phyloP scores from a whole-genome alignment of 2,888 invertebrate genomes.

The Leucozona laternaria region DNA sequence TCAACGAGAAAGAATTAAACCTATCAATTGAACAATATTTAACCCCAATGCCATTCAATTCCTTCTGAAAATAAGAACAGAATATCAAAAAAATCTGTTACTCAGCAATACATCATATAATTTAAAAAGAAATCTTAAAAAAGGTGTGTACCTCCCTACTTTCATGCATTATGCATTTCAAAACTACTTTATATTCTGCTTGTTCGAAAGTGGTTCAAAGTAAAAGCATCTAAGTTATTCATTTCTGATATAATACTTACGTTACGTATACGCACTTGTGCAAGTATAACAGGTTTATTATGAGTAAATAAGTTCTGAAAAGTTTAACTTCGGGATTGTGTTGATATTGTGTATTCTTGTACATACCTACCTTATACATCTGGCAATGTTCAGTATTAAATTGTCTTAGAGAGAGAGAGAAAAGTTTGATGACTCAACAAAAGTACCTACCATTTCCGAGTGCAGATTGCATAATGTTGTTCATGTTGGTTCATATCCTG shows the following conservation, averaged over 20 bases:
- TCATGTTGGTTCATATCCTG: neutral
- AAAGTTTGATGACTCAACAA: slow-evolving; percentile 9
- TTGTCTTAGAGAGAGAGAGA: neutral
- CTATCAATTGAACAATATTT: no score
- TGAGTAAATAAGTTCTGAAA: slow-evolving; percentile 19
- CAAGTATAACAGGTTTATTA: slow-evolving; percentile 9
- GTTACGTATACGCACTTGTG: neutral
- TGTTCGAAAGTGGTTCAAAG: neutral
- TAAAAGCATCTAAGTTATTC: neutral
- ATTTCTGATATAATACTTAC: slow-evolving; percentile 5
- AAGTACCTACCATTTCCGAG: neutral
- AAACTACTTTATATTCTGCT: neutral
- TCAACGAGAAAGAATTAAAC: no score
- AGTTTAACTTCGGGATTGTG: neutral
- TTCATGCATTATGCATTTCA: neutral
- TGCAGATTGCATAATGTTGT: neutral
- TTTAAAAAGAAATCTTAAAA: neutral
- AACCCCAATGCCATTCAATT: neutral
- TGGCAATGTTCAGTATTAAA: neutral
- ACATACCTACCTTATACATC: neutral
- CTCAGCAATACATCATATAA: no score
- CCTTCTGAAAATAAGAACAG: no score
- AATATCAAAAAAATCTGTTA: neutral
- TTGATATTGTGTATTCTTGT: neutral
- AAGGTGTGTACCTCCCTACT: no score